Evolutionary conservation across 1,140 invertebrate species (phyloP), one percentile per base, ranked within the genome.

Genomic region (Magallana ariakensis): DNA sequence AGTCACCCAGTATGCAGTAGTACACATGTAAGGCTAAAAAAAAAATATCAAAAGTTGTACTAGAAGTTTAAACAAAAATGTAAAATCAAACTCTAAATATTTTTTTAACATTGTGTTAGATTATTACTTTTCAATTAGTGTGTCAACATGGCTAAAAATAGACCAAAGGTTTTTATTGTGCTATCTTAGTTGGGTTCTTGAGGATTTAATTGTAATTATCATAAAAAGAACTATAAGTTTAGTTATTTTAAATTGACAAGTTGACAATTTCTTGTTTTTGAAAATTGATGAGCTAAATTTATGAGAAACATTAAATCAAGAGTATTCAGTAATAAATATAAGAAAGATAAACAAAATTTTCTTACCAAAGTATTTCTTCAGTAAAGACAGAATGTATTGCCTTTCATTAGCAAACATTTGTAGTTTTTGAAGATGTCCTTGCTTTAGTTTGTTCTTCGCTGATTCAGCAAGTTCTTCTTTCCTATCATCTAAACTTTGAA

Each of bases 381-480:
- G 58, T 13, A 60, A 60, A n/a, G 58, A 60, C 58, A 60, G 58
- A 60, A 60, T 60, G 58, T 60, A 60, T n/a, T 60, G 58, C 58
- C 58, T 60, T 60, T 60, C 58, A 60, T 60, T 60, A n/a, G 58
- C 58, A 60, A 60, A n/a, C n/a, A 60, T 60, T 60, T 60, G 58
- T n/a, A 60, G 58, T 60, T 60, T 60, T 60, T 60, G 7, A 15
- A 60, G 58, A 60, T 60, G 13, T 13, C 58, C 58, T 16, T 60
- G 58, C 11, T n/a, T 60, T 60, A 60, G n/a, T 15, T 60, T 60
- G n/a, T 60, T 11, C 13, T 60, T 60, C 11, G 58, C 58, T n/a
- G 58, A 60, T 19, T 60, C 58, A 16, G 58, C 4, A 16, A 60
- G 58, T 1, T 11, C 13, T 15, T 60, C 58, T 15, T 15, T 60